Evolutionary conservation across 2,797 vertebrate genomes (phyloP), one percentile per base, ranked within the genome.

Genomic region (Picus viridis): DNA sequence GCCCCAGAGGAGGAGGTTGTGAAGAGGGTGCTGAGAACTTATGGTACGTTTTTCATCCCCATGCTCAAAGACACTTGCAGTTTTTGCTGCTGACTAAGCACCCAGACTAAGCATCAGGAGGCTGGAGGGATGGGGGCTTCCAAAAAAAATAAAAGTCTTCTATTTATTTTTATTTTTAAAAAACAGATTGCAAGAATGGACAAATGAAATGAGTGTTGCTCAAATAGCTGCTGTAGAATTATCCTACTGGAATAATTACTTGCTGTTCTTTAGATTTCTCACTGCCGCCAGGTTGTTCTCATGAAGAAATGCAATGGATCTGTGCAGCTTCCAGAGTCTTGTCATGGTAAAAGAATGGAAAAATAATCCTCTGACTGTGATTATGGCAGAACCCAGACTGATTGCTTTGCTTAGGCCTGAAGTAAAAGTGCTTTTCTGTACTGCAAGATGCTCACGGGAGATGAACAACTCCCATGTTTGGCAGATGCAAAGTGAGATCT

Each of bases 81-180:
- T 85, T 86, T 85, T 89, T 86, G 43, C 64, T 93, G 53, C 71
- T 56, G 90, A 39, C 39, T 12, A 39, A 39, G 36, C 36, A 36
- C 43, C 32, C 84, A 95, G 92, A 94, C 81, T 90, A 96, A 96
- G 57, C 36, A 83, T 56, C 80, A 67, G 64, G 70, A 94, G 74
- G 59, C 10, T 71, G 72, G 56, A 80, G n/a, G 13, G 17, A 7
- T 73, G 18, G 12, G 6, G 49, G 30, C n/a, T 86, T 95, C 64
- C 81, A 23, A 87, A 92, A 85, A 41, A 30, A 62, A 75, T 58
- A 71, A 6, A 59, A 70, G 13, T 59, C 78, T 96, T 97, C 65
- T 97, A 97, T 97, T 97, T 97, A 97, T 51, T 51, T 43, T 97
- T 39, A 39, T 97, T 88, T 97, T 96, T 86, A 83, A 96, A 92